A percentile compares a stretch with the other conserved stretches of the same genome.
These are phyloP conservation scores for Nyctereutes procyonoides DNA, from an alignment of 2,113 vertebrate genomes.

Conservation along the genomic window DNA sequence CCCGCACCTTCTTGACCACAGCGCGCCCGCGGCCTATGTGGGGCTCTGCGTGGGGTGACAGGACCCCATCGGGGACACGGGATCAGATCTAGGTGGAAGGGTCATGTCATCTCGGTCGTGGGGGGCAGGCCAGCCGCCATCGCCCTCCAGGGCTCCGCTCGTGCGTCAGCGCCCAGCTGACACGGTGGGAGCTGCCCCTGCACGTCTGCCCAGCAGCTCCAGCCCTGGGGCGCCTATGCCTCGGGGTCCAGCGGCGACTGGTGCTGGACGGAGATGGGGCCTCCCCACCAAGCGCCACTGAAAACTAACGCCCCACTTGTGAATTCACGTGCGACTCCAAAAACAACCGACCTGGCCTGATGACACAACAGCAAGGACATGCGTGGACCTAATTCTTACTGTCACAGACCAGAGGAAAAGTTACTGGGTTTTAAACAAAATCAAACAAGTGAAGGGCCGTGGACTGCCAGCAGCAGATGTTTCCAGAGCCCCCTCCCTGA, in stretches of 20 bases:
- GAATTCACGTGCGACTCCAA: neutral
- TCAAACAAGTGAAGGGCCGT: neutral
- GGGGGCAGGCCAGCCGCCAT: neutral
- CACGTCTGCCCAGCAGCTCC: neutral
- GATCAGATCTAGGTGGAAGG: too few relatives aligned
- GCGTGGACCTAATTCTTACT: fast-evolving
- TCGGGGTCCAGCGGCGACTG: neutral
- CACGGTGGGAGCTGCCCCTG: neutral
- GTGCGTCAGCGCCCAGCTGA: fast-evolving
- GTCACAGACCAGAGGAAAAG: neutral
- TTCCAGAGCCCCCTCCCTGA: neutral
- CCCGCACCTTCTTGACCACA: fast-evolving
- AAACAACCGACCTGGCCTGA: fast-evolving
- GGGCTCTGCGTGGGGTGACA: neutral
- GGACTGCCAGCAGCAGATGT: neutral
- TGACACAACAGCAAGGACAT: fast-evolving
- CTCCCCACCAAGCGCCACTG: neutral
- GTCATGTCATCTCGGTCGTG: fast-evolving
- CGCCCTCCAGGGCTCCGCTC: fast-evolving
- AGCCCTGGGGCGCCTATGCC: neutral
- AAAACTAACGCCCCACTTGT: neutral
- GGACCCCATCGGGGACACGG: neutral
- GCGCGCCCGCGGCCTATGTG: fast-evolving
- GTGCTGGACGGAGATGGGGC: neutral
- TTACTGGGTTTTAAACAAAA: neutral